Percentiles rank a stretch among this genome's conserved stretches.
phyloP scores from a whole-genome alignment of 2,113 vertebrate species.

The Lamprotornis superbus region DNA sequence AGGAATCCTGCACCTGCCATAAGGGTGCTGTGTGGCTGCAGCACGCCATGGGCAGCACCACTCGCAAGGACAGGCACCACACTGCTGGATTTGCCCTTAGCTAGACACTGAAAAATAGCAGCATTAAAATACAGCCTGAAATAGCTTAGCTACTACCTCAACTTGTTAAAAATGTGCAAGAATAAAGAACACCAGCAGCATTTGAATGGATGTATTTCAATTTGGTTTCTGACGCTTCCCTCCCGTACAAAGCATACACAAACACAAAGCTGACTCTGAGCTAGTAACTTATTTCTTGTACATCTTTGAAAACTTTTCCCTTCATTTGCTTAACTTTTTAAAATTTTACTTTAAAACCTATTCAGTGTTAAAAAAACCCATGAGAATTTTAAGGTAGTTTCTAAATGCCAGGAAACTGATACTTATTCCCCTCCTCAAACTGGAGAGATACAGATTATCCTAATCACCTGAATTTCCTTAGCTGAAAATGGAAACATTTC shows the following conservation, averaged over 20 bases:
- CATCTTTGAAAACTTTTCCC: background rate
- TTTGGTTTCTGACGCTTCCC: background rate
- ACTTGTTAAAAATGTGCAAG: slow-evolving; percentile 25
- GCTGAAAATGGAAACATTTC: background rate
- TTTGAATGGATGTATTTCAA: background rate
- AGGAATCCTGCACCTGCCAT: background rate
- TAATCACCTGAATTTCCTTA: background rate
- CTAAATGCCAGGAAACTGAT: background rate
- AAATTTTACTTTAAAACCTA: background rate
- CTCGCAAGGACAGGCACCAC: background rate
- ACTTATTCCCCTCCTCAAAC: background rate
- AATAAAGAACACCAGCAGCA: slow-evolving; percentile 36
- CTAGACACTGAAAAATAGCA: slow-evolving; percentile 9
- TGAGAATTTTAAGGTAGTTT: background rate
- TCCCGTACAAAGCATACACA: background rate
- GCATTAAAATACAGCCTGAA: slow-evolving; percentile 28
- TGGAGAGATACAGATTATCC: background rate
- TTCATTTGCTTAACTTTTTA: background rate
- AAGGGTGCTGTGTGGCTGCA: background rate
- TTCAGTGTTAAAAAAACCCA: background rate
- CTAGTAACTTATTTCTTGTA: background rate
- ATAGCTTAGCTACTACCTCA: slow-evolving; percentile 20
- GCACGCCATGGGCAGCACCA: background rate
- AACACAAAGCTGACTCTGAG: background rate
- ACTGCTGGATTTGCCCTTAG: background rate